Percentiles rank a stretch among this genome's conserved stretches.
Conservation (phyloP, 2,888 invertebrate genomes). For the Amiota mariae region DNA sequence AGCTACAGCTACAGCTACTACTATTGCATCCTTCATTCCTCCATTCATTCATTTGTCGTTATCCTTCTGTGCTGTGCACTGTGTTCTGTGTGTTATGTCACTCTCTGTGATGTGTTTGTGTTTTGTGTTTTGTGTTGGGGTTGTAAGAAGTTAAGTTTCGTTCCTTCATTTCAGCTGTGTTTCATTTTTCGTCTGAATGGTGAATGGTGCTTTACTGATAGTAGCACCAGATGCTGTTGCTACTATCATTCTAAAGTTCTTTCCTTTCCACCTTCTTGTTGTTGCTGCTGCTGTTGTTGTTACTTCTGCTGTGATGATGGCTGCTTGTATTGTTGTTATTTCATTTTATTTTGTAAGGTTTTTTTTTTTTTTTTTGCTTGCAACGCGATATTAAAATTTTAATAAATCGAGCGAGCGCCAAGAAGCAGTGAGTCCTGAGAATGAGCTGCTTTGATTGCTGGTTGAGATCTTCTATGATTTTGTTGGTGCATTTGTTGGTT, state of each 20-base stretch:
- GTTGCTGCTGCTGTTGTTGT: neutral
- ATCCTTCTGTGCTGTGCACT: conserved; percentile 38
- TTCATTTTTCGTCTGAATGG: no score
- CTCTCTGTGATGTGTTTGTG: neutral
- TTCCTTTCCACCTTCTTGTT: neutral
- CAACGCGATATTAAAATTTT: conserved; percentile 62
- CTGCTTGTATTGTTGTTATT: conserved; percentile 6
- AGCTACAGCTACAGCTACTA: neutral
- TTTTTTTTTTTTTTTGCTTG: conserved; percentile 3
- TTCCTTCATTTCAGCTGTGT: neutral
- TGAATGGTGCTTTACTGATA: no score
- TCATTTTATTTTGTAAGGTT: neutral
- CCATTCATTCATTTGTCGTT: conserved; percentile 40
- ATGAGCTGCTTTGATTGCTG: neutral
- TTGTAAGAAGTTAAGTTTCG: neutral
- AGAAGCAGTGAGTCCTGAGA: neutral
- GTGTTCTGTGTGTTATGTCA: conserved; percentile 4
- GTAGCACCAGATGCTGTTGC: neutral
- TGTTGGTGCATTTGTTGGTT: neutral
- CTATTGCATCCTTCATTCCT: conserved; percentile 46
- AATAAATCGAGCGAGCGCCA: conserved; percentile 56
- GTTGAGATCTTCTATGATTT: neutral
- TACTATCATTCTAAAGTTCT: neutral
- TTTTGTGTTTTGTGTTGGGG: no score
- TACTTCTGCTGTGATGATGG: neutral